Evolutionary conservation across 2,797 vertebrate genomes (phyloP).

Genomic region (Monodelphis domestica): DNA sequence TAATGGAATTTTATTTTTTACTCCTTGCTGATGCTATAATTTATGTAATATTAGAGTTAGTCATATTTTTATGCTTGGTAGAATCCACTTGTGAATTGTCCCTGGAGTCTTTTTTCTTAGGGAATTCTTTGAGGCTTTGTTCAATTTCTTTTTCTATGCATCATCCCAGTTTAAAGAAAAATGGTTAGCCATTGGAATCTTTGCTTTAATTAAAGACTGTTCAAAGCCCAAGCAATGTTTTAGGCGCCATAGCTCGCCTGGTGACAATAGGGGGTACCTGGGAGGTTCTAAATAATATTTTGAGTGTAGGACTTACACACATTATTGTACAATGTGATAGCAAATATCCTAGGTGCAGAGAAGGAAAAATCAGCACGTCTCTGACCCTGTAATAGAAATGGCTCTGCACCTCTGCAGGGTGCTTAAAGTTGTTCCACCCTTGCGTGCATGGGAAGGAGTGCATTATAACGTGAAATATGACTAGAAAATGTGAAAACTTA

Average conservation of each 20-base stretch:
- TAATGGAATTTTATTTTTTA: no score
- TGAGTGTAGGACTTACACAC: background rate
- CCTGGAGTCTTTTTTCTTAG: no score
- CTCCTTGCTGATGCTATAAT: no score
- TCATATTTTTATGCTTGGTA: no score
- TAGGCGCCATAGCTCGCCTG: background rate
- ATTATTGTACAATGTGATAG: background rate
- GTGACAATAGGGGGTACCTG: background rate
- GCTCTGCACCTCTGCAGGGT: background rate
- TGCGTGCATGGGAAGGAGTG: constrained; percentile 4
- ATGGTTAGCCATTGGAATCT: background rate
- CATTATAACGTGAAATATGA: no score
- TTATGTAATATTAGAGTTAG: no score
- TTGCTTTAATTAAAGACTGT: background rate
- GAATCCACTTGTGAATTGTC: no score
- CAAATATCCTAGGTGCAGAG: background rate
- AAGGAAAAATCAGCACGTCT: background rate
- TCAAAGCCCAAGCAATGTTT: background rate
- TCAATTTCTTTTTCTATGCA: no score
- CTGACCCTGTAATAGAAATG: background rate
- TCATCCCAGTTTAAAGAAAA: background rate
- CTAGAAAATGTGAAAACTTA: no score
- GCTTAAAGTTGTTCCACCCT: background rate
- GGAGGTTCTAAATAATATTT: constrained; percentile 26
- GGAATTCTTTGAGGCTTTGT: no score